Percentiles rank a stretch among this genome's conserved stretches.
Conservation (phyloP, 2,113 vertebrate species). For the Cyprinodon brontotheroides region DNA sequence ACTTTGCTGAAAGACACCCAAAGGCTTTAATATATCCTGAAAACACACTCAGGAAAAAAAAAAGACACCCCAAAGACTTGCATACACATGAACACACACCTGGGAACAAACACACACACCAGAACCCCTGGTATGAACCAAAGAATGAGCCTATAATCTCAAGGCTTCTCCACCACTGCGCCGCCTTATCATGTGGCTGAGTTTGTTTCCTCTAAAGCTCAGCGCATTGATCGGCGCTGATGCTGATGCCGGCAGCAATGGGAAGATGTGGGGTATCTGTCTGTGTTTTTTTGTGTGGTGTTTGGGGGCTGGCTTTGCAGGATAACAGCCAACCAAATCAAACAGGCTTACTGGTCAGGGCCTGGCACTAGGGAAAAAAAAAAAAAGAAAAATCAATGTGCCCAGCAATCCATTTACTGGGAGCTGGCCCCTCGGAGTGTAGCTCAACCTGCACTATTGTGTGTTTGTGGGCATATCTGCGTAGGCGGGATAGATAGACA, state of each 20-base stretch:
- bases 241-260: constrained; percentile 63
- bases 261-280: constrained; percentile 26
- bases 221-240: constrained; percentile 68
- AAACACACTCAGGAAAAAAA: constrained; percentile 14
- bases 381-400: constrained; percentile 70
- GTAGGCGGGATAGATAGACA: constrained; percentile 34
- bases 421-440: constrained; percentile 60
- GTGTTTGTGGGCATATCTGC: constrained; percentile 29
- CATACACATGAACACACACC: constrained; percentile 14
- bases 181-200: constrained; percentile 71
- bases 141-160: constrained; percentile 67
- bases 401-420: constrained; percentile 75
- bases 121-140: constrained; percentile 47
- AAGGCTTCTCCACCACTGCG: constrained; percentile 57
- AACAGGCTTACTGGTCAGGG: constrained; percentile 73
- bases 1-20: constrained; percentile 37
- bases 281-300: not conserved
- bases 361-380: constrained; percentile 57
- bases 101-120: constrained; percentile 19
- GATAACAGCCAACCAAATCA: constrained; percentile 75
- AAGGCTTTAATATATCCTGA: constrained; percentile 12
- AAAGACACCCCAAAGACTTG: constrained; percentile 23
- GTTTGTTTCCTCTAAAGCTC: constrained; percentile 74
- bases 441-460: constrained; percentile 53
- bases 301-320: constrained; percentile 51